Percentiles rank a stretch among this genome's conserved stretches.
These are phyloP conservation scores for Acanthopleura granulata DNA, from an alignment of 2,888 invertebrate species.

Conservation along the genomic window DNA sequence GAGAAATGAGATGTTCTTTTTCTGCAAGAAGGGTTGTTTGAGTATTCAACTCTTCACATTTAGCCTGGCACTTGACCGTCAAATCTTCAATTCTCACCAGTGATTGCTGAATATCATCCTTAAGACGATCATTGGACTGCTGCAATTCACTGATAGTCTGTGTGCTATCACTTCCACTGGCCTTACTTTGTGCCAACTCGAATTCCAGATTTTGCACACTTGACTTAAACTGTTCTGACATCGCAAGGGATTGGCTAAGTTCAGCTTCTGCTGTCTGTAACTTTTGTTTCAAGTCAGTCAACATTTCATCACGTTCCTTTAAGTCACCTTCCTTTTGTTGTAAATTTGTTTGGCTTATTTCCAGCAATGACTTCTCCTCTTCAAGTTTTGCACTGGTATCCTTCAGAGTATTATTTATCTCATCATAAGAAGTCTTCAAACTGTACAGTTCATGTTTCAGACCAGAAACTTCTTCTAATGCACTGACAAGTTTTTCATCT, in stretches of 20 bases:
- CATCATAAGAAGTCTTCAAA: neutral
- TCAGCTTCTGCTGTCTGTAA: neutral
- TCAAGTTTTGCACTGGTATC: neutral
- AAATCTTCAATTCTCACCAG: too few relatives aligned
- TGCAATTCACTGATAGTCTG: neutral
- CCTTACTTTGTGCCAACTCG: too few relatives aligned
- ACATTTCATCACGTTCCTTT: neutral
- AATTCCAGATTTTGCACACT: neutral
- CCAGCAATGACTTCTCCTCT: neutral
- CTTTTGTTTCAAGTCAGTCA: neutral
- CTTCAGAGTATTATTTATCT: neutral
- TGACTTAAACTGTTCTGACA: neutral
- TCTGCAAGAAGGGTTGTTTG: too few relatives aligned
- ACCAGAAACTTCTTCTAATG: slow-evolving; percentile 30
- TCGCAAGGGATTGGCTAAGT: neutral
- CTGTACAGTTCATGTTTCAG: slow-evolving; percentile 26
- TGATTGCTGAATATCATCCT: neutral
- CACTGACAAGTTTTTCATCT: slow-evolving; percentile 25
- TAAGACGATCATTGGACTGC: neutral
- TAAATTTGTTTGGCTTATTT: neutral
- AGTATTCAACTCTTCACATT: too few relatives aligned
- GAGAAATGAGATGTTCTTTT: too few relatives aligned
- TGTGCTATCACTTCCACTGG: too few relatives aligned
- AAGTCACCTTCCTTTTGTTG: neutral
- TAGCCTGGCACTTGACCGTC: too few relatives aligned